Base-by-base conservation (phyloP, 2,797 vertebrate species). In the Lagodon rhomboides region DNA sequence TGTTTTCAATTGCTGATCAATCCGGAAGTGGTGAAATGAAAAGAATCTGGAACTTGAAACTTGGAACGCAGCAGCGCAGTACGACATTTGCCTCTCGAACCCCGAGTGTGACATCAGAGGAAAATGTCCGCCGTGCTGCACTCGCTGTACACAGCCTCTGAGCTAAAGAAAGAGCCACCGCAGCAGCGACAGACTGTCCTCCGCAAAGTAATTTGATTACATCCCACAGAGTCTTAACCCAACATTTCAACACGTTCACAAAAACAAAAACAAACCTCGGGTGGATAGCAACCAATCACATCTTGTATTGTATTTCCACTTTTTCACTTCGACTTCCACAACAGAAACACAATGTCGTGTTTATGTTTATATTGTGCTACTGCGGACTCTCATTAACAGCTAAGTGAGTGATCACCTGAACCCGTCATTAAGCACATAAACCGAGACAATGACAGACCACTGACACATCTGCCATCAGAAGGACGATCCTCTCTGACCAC, bases 351-450 rank as follows among this genome's bases (percentile, higher is more conserved):
- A 61, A 16, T 34, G 22, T 44, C 25, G 34, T 47, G 30, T 49
- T 60, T 23, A 22, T 20, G 59, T 76, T 78, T 61, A 56, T 16
- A 41, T 7, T 1, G 7, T 1, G n/a, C 54, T 47, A 20, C 65
- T 11, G 30, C 27, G 46, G 27, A 51, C 58, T 64, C 47, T 77
- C 71, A 72, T 80, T 79, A 68, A 69, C 78, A 68, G 27, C 16
- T 55, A 69, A 69, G 59, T 7, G 51, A 30, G 58, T 10, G 27
- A 83, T 76, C 70, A 73, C 30, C 44, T 43, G 15, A 79, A 51
- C 64, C 82, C 82, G 70, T 85, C 63, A 85, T 88, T 80, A 90
- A n/a, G 59, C 73, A 34, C 23, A 20, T 55, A 70, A 85, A 87
- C 56, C 58, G 3, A 70, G 75, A 73, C 83, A 75, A 85, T 75